Conservation (phyloP, 1,140 invertebrate species). For the Drosophila obscura region DNA sequence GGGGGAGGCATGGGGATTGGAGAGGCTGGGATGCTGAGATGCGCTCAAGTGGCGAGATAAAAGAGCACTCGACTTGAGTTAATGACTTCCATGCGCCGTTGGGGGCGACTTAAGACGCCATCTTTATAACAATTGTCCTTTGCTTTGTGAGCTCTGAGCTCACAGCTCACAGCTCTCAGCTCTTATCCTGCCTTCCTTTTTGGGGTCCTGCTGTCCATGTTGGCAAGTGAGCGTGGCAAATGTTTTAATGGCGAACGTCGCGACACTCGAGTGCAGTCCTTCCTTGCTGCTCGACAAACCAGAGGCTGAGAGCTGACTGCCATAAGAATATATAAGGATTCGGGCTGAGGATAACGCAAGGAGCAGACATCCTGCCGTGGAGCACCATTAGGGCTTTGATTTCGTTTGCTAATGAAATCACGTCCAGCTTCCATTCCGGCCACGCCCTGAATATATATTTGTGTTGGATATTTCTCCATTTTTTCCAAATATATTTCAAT, state of each 20-base stretch:
- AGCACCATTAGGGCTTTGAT: slow-evolving; percentile 60
- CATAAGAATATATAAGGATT: slow-evolving; percentile 38
- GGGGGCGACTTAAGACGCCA: slow-evolving; percentile 77
- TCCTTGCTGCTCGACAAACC: not conserved
- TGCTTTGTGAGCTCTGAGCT: slow-evolving; percentile 12
- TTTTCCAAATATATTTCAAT: slow-evolving; percentile 27
- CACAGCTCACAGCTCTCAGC: too few relatives aligned
- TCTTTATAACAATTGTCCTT: slow-evolving; percentile 64
- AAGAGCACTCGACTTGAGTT: slow-evolving; percentile 75
- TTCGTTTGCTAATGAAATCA: slow-evolving; percentile 72
- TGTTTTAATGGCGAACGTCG: slow-evolving; percentile 74
- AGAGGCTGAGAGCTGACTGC: not conserved
- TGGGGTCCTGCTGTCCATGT: slow-evolving; percentile 53
- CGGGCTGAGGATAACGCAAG: slow-evolving; percentile 7
- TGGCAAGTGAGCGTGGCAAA: slow-evolving; percentile 73
- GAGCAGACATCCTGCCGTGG: slow-evolving; percentile 36
- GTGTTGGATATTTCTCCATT: slow-evolving; percentile 26
- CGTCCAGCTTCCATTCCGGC: slow-evolving; percentile 42
- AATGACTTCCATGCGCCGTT: slow-evolving; percentile 69
- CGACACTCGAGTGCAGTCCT: slow-evolving; percentile 73
- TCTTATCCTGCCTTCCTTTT: too few relatives aligned
- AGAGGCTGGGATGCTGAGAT: slow-evolving; percentile 31
- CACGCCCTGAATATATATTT: slow-evolving; percentile 36
- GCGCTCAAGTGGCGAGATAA: slow-evolving; percentile 78
- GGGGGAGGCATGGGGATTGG: not conserved